phyloP scores from a whole-genome alignment of 2,888 invertebrate species.

The Argyra leucocephala region DNA sequence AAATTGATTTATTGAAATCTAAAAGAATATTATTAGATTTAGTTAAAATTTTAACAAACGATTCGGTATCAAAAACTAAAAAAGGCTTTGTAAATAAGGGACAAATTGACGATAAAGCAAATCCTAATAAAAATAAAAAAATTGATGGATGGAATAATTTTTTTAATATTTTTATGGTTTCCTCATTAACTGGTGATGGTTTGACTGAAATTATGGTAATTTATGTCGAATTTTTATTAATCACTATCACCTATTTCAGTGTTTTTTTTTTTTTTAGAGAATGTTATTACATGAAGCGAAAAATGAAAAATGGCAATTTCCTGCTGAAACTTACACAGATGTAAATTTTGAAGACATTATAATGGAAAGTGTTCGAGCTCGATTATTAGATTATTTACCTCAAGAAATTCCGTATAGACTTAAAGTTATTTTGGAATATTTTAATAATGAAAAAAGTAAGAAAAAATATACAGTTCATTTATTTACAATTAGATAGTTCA shows the following conservation, averaged over 20 bases:
- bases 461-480: too few relatives aligned
- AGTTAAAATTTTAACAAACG: slow-evolving; percentile 59
- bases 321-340: slow-evolving; percentile 61
- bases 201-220: slow-evolving; percentile 58
- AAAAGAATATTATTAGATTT: slow-evolving; percentile 65
- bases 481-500: too few relatives aligned
- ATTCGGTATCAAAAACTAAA: slow-evolving; percentile 38
- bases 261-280: not conserved
- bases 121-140: too few relatives aligned
- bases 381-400: slow-evolving; percentile 70
- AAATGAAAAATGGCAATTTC: slow-evolving; percentile 57
- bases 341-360: slow-evolving; percentile 61
- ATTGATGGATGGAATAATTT: slow-evolving; percentile 64
- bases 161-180: slow-evolving; percentile 82
- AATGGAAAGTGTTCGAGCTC: slow-evolving; percentile 66
- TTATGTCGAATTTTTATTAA: not conserved
- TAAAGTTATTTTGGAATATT: slow-evolving; percentile 56
- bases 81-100: not conserved
- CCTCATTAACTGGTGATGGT: slow-evolving; percentile 70
- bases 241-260: not conserved
- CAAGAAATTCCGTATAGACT: slow-evolving; percentile 81
- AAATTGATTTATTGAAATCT: slow-evolving; percentile 65
- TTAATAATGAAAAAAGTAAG: slow-evolving; percentile 50
- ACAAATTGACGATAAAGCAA: too few relatives aligned
- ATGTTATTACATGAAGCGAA: slow-evolving; percentile 44